Conservation (phyloP, 2,797 vertebrate species). For the Aselliscus stoliczkanus region DNA sequence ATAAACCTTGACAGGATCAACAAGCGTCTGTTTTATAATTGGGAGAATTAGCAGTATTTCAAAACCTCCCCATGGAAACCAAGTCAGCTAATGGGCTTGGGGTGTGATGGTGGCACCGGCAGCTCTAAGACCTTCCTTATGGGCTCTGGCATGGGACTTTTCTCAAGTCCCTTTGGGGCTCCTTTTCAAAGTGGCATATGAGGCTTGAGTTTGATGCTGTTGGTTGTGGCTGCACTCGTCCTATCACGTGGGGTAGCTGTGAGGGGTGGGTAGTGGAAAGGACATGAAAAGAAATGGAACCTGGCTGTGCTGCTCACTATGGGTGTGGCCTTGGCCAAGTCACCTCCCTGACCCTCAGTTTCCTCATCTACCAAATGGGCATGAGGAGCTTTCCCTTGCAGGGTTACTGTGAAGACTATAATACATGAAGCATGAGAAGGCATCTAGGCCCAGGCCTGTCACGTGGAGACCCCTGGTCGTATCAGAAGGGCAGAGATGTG, state of each 20-base stretch:
- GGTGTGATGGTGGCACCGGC: background rate
- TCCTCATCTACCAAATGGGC: background rate
- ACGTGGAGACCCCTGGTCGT: rapidly evolving
- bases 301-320: background rate
- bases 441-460: background rate
- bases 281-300: background rate
- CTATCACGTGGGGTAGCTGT: too few relatives aligned
- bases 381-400: background rate
- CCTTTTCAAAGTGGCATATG: background rate
- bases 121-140: background rate
- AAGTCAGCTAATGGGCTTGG: background rate
- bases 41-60: background rate
- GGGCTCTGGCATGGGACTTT: background rate
- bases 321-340: background rate
- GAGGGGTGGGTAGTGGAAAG: background rate
- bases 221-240: background rate
- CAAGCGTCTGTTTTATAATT: background rate
- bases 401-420: background rate
- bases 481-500: background rate
- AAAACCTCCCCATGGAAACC: background rate
- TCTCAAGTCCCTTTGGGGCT: background rate
- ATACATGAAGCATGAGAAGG: background rate
- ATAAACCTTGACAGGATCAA: background rate
- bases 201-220: background rate
- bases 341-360: background rate